These are phyloP conservation scores for Drosophila pseudoobscura DNA, from an alignment of 1,140 invertebrate species.

Conservation along the genomic window DNA sequence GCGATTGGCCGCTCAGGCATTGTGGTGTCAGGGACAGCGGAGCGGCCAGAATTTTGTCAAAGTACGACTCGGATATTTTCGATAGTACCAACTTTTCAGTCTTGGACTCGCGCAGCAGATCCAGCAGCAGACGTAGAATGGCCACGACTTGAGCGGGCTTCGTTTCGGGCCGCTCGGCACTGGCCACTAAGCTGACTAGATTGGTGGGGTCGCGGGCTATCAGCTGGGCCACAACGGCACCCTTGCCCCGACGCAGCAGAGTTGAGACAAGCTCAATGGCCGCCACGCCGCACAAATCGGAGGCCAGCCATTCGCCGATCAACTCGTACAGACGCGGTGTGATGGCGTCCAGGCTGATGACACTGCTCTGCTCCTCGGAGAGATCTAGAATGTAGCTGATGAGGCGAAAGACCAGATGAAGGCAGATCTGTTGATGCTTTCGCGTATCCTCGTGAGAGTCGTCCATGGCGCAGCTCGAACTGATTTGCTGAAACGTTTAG, in stretches of 20 bases:
- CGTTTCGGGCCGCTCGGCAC: slow-evolving; percentile 61
- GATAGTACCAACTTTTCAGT: slow-evolving; percentile 76
- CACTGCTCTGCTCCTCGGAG: slow-evolving; percentile 36
- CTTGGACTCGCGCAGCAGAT: slow-evolving; percentile 60
- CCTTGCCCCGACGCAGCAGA: slow-evolving; percentile 56
- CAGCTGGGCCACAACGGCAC: slow-evolving; percentile 45
- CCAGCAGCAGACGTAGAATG: slow-evolving; percentile 62
- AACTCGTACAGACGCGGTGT: slow-evolving; percentile 67
- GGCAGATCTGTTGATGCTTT: slow-evolving; percentile 70
- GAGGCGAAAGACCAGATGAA: slow-evolving; percentile 62
- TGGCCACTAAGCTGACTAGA: slow-evolving; percentile 58
- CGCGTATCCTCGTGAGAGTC: slow-evolving; percentile 83
- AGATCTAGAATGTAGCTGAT: slow-evolving; percentile 64
- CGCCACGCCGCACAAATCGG: slow-evolving; percentile 66
- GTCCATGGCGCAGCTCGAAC: slow-evolving; percentile 49
- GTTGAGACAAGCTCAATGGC: slow-evolving; percentile 60
- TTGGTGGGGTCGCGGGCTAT: slow-evolving; percentile 60
- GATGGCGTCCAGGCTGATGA: slow-evolving; percentile 71
- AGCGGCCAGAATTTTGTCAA: slow-evolving; percentile 72
- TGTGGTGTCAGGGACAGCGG: slow-evolving; percentile 54
- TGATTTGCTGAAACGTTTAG: slow-evolving; percentile 57
- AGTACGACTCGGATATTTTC: slow-evolving; percentile 76
- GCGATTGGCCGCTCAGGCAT: slow-evolving; percentile 46
- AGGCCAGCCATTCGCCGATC: slow-evolving; percentile 60
- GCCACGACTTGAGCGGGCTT: slow-evolving; percentile 49